phyloP scores from a whole-genome alignment of 2,113 vertebrate genomes.

The Myotis davidii region DNA sequence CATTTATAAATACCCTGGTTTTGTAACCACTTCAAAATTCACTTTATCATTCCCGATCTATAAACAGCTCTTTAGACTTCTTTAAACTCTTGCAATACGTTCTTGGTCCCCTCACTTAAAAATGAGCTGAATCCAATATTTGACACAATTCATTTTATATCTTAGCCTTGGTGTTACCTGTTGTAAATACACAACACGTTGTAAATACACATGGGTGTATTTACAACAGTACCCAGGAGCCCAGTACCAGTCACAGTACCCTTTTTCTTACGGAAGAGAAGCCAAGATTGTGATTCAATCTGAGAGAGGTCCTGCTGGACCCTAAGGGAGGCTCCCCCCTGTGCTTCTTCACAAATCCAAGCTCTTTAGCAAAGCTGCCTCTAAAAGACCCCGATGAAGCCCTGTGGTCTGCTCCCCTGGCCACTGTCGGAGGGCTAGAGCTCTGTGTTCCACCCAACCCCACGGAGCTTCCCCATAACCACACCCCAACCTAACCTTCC shows the following conservation, averaged over 20 bases:
- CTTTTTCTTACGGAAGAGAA: neutral
- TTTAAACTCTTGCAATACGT: neutral
- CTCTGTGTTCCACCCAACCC: no score
- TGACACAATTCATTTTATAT: neutral
- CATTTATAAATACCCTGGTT: neutral
- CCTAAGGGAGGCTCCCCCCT: neutral
- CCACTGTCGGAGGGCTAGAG: neutral
- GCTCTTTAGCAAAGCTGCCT: neutral
- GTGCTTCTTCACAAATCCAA: neutral
- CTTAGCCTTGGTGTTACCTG: neutral
- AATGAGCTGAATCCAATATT: neutral
- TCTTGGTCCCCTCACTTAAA: neutral
- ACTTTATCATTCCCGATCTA: neutral
- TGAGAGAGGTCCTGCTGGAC: neutral
- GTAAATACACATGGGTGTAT: no score
- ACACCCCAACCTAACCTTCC: neutral
- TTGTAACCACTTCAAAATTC: neutral
- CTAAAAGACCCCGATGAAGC: neutral
- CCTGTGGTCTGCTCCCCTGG: neutral
- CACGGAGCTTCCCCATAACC: neutral
- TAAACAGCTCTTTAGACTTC: neutral
- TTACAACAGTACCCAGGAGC: no score
- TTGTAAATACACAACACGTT: no score
- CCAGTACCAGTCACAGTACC: neutral
- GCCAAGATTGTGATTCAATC: neutral